phyloP scores from a whole-genome alignment of 2,797 vertebrate species.

The Aplochiton taeniatus region DNA sequence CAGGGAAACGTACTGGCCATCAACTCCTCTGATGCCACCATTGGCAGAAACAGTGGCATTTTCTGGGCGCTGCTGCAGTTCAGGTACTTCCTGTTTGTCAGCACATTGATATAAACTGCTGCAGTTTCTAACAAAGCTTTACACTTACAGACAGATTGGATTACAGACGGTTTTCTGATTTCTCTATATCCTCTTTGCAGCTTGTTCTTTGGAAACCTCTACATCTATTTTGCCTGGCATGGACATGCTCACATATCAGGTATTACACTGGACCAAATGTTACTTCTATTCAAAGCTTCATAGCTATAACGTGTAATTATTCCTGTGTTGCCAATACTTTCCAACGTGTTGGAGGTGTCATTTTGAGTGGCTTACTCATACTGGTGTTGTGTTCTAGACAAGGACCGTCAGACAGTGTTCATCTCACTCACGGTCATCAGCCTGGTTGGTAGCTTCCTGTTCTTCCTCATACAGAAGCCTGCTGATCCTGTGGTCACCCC shows the following conservation, averaged over 20 bases:
- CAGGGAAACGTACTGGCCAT: slow-evolving; percentile 93
- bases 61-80: slow-evolving; percentile 97
- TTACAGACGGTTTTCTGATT: neutral
- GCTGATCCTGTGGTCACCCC: slow-evolving; percentile 53
- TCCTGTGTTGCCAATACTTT: neutral
- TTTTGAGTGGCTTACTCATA: slow-evolving; percentile 32
- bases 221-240: slow-evolving; percentile 93
- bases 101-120: too few relatives aligned
- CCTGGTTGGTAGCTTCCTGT: slow-evolving; percentile 92
- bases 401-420: slow-evolving; percentile 92
- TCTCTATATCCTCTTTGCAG: slow-evolving; percentile 63
- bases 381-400: slow-evolving; percentile 72
- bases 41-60: slow-evolving; percentile 94
- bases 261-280: slow-evolving; percentile 38
- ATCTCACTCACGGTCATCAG: slow-evolving; percentile 96
- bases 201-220: slow-evolving; percentile 96
- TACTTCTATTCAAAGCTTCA: too few relatives aligned
- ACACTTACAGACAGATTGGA: neutral
- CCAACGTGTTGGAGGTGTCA: neutral
- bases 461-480: slow-evolving; percentile 91
- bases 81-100: slow-evolving; percentile 72
- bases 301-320: too few relatives aligned
- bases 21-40: slow-evolving; percentile 89
- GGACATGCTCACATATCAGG: slow-evolving; percentile 91
- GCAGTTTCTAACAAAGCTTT: neutral